Evolutionary conservation across 2,797 vertebrate genomes (phyloP), one percentile per base, ranked within the genome.

Genomic region (Neosilurus mollespiculum): DNA sequence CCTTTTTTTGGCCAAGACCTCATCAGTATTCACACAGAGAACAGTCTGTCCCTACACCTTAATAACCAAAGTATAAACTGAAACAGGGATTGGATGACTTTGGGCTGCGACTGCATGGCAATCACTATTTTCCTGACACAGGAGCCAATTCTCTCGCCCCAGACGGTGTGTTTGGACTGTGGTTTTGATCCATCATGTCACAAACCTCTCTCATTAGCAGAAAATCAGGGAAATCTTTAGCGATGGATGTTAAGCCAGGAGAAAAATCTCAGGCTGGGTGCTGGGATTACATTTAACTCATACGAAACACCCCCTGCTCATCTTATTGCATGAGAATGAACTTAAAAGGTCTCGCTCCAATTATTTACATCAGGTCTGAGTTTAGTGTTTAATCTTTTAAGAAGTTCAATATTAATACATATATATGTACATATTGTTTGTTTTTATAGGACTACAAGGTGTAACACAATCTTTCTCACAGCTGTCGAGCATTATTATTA

Each of bases 51-150:
- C 67, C 59, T 2, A 66, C 37, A 49, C 75, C 83, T 85, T 72
- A 79, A 80, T 87, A 83, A 83, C 49, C 20, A 76, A 80, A 49
- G 65, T 75, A 78, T 85, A 85, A 86, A 85, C 81, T 43, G 22
- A 81, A 34, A 75, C 18, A 9, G 59, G 59, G 75, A 87, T 86
- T 34, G 70, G 86, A 69, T 84, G 67, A 54, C 24, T 72, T 81
- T 56, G n/a, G 66, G 84, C 16, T 83, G 73, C 30, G 24, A 56
- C 20, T 70, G 66, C n/a, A 62, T 20, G 71, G 53, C 66, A 82
- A 82, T 82, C n/a, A 59, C 49, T 53, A 37, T 66, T 82, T 76
- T 87, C 65, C 73, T 8, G 24, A 61, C 49, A 67, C 80, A 85
- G 82, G 75, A 75, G 71, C 56, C 62, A 37, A 65, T 82, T 71